Base-by-base conservation (phyloP, 1,140 invertebrate species). In the Drosophila triauraria region DNA sequence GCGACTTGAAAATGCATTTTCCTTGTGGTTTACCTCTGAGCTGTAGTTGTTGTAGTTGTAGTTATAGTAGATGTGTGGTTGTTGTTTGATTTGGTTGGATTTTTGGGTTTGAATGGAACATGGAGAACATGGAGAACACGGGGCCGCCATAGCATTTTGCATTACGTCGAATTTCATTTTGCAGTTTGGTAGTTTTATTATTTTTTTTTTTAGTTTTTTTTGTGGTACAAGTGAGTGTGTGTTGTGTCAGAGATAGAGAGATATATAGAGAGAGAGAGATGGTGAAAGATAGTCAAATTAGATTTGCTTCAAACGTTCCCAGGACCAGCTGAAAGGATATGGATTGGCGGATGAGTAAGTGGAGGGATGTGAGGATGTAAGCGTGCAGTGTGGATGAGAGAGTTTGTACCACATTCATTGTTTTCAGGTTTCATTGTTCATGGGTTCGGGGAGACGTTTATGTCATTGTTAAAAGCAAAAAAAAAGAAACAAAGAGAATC, bases 231-330 rank as follows among this genome's bases (percentile, higher is more conserved):
- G 46, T 70, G 53, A 51, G 64, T 63, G 58, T 69, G 56, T 20
- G 48, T 57, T 63, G 61, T 61, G 50, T 75, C 54, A 60, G 79
- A 44, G 27, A 50, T 47, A 51, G 23, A 67, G 75, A 72, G 27
- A 50, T 47, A 51, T 17, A 67, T 69, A 72, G 62, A 68, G 46
- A 63, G 38, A 76, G 25, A 47, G 40, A 82, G 50, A 53, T 59
- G 13, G 78, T 91, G 76, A 91, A 78, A 91, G 75, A 80, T 71
- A 83, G 74, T 87, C 67, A 82, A 82, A 92, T 93, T 93, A 93
- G 92, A 92, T 92, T 92, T 88, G 79, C 75, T 92, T 92, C 77
- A 93, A 88, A 72, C 77, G 85, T 85, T 92, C 80, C 85, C 91
- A 92, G 71, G 83, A 92, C 91, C 90, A 91, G 69, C 91, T 92